phyloP scores from a whole-genome alignment of 2,888 invertebrate species.

The Timema podura region DNA sequence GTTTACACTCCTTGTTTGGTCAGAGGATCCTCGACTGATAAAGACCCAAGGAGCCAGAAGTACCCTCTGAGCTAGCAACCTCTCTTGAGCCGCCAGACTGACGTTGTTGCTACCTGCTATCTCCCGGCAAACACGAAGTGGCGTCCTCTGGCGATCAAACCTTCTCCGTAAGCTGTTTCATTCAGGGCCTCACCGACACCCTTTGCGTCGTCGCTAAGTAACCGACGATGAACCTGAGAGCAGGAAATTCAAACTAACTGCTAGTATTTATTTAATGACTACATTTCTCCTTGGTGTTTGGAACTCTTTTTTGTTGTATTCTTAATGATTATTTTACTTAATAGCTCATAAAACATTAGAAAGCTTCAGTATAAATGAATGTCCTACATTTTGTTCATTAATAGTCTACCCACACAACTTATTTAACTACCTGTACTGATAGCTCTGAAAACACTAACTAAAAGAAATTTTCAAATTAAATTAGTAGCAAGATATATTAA shows the following conservation, averaged over 20 bases:
- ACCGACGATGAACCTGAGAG: conserved; percentile 12
- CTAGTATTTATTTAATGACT: neutral
- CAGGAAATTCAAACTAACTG: neutral
- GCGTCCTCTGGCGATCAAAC: neutral
- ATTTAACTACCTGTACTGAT: too few species aligned
- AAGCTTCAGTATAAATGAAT: too few species aligned
- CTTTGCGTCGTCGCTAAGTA: conserved; percentile 53
- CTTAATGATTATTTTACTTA: too few species aligned
- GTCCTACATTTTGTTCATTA: too few species aligned
- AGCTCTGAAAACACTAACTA: too few species aligned
- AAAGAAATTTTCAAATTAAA: too few species aligned
- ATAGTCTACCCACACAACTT: too few species aligned
- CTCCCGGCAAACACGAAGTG: conserved; percentile 12
- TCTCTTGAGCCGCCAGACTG: neutral
- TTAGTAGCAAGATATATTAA: too few species aligned
- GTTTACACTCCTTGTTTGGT: too few species aligned
- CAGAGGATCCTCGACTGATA: neutral
- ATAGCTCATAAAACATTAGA: too few species aligned
- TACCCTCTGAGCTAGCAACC: neutral
- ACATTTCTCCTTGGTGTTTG: too few species aligned
- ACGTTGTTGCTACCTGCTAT: neutral
- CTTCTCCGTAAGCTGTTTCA: neutral
- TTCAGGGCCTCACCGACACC: conserved; percentile 64
- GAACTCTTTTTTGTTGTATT: too few species aligned
- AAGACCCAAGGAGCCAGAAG: neutral